A percentile compares a stretch with the other conserved stretches of the same genome.
Evolutionary conservation across 2,888 invertebrate species (phyloP).

Genomic region (Pyrochroa serraticornis): DNA sequence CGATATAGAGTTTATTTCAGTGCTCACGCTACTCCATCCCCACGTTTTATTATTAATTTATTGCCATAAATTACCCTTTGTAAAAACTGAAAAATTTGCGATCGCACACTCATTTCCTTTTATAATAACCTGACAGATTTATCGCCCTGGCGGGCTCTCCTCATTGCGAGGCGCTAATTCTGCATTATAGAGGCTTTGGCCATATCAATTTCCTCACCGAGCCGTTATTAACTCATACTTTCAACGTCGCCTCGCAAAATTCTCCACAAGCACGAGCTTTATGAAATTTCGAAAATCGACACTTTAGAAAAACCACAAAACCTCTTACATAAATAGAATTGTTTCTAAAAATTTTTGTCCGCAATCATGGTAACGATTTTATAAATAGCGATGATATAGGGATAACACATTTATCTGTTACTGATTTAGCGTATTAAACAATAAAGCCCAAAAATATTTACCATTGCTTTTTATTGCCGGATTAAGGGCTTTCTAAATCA

Average conservation of each 20-base stretch:
- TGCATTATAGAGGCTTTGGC: no score
- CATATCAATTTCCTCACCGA: no score
- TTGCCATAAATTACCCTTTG: slow-evolving; percentile 19
- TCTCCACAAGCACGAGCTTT: no score
- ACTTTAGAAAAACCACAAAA: not conserved
- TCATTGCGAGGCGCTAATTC: no score
- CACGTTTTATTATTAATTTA: slow-evolving; percentile 25
- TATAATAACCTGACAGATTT: no score
- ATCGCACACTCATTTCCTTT: not conserved
- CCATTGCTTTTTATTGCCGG: slow-evolving; percentile 13
- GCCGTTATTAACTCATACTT: no score
- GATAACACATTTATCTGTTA: slow-evolving; percentile 9
- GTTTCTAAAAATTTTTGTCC: not conserved
- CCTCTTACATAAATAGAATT: not conserved
- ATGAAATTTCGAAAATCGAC: not conserved
- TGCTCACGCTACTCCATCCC: slow-evolving; percentile 17
- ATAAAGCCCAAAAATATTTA: slow-evolving; percentile 17
- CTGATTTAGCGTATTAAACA: slow-evolving; percentile 13
- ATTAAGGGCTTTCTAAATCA: slow-evolving; percentile 18
- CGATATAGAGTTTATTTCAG: slow-evolving; percentile 22
- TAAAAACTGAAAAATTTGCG: slow-evolving; percentile 1
- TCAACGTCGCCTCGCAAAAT: no score
- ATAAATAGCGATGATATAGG: slow-evolving; percentile 6
- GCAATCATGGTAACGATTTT: slow-evolving; percentile 8
- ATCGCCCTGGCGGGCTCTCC: no score